These are phyloP conservation scores for Disparrhopalites patrizii DNA, from an alignment of 2,888 invertebrate genomes.

Conservation along the genomic window DNA sequence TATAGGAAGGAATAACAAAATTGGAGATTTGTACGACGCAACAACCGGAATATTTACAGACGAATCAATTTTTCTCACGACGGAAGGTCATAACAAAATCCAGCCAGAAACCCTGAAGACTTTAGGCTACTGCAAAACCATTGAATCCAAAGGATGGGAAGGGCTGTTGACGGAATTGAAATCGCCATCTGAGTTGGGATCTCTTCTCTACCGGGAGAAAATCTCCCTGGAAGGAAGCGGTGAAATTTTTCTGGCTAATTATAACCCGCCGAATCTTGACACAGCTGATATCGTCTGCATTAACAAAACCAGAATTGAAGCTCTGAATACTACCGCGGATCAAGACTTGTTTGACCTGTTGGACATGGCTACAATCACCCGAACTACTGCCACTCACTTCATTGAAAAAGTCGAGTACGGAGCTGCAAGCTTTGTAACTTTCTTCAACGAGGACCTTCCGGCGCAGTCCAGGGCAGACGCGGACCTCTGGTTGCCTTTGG, in stretches of 20 bases:
- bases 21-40: neutral
- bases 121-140: neutral
- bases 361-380: neutral
- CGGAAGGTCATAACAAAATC: neutral
- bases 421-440: neutral
- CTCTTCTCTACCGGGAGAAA: neutral
- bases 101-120: neutral
- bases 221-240: neutral
- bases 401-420: slow-evolving; percentile 1
- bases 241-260: neutral
- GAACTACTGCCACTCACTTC: neutral
- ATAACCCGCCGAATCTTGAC: neutral
- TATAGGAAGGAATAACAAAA: neutral
- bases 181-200: neutral
- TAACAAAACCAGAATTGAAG: neutral
- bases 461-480: neutral
- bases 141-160: neutral
- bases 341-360: neutral
- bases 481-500: neutral
- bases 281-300: neutral
- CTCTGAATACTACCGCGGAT: neutral
- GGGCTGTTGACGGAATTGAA: neutral
- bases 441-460: neutral
- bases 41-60: neutral
- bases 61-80: neutral